phyloP scores from a whole-genome alignment of 1,140 invertebrate genomes.

The Diabrotica virgifera region DNA sequence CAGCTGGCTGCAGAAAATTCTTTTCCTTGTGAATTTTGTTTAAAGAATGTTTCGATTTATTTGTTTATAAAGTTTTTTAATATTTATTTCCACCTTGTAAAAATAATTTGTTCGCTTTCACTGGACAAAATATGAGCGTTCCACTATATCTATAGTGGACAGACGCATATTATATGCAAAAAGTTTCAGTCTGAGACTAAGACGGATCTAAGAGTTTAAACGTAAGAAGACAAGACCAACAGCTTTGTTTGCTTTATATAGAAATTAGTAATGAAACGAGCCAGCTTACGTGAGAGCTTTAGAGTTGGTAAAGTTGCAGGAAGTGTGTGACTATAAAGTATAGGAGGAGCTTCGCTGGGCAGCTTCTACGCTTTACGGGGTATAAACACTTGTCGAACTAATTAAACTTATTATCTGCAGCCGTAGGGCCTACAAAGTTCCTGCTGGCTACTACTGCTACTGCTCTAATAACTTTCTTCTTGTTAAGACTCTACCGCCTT shows the following conservation, averaged over 20 bases:
- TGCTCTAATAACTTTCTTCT: conserved; percentile 2
- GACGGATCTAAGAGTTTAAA: conserved; percentile 25
- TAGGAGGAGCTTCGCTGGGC: conserved; percentile 29
- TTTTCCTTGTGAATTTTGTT: too few species aligned
- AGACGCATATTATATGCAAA: too few species aligned
- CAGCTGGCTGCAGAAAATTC: too few species aligned
- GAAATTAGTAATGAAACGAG: conserved; percentile 33
- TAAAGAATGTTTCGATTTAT: too few species aligned
- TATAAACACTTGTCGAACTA: conserved; percentile 35
- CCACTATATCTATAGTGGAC: too few species aligned
- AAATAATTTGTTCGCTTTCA: too few species aligned
- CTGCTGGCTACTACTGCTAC: not conserved
- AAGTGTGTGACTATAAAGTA: conserved; percentile 35
- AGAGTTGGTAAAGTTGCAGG: conserved; percentile 35
- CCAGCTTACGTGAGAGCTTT: conserved; percentile 35
- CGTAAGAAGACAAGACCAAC: conserved; percentile 29
- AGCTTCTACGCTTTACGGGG: conserved; percentile 26
- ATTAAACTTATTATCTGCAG: conserved; percentile 33
- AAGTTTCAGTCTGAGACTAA: conserved; percentile 15
- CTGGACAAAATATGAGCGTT: too few species aligned
- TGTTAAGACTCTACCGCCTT: not conserved
- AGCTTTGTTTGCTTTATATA: conserved; percentile 37
- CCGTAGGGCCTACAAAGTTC: conserved; percentile 2
- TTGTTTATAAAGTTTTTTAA: too few species aligned
- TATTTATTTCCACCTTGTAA: too few species aligned